phyloP scores from a whole-genome alignment of 2,888 invertebrate genomes.

The Oligia latruncula region DNA sequence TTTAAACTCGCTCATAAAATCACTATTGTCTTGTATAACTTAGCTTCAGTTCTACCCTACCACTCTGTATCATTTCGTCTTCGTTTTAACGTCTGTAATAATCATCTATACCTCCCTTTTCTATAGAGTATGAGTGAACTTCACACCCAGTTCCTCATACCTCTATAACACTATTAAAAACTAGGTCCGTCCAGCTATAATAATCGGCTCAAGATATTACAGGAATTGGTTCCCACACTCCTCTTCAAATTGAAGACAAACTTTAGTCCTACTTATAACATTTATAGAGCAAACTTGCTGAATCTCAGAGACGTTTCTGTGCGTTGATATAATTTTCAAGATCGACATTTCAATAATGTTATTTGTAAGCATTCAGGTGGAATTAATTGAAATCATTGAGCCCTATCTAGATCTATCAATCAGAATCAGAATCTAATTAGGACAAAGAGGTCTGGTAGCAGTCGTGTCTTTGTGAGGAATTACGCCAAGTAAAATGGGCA shows the following conservation, averaged over 20 bases:
- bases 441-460: not conserved
- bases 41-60: no score
- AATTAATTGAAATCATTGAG: not conserved
- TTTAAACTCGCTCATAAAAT: no score
- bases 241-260: slow-evolving; percentile 20
- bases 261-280: slow-evolving; percentile 23
- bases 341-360: not conserved
- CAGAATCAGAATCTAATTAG: not conserved
- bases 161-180: slow-evolving; percentile 13
- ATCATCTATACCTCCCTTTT: no score
- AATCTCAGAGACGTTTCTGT: not conserved
- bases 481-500: not conserved
- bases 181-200: slow-evolving; percentile 24
- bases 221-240: slow-evolving; percentile 23
- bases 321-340: slow-evolving; percentile 1
- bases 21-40: no score
- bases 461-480: not conserved
- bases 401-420: not conserved
- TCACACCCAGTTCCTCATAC: no score
- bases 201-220: slow-evolving; percentile 46
- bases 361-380: not conserved
- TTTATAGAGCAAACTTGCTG: slow-evolving; percentile 26
- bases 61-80: no score
- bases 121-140: no score
- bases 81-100: no score